A percentile compares a stretch with the other conserved stretches of the same genome.
These are phyloP conservation scores for Tachysurus fulvidraco DNA, from an alignment of 2,113 vertebrate species.

Conservation along the genomic window DNA sequence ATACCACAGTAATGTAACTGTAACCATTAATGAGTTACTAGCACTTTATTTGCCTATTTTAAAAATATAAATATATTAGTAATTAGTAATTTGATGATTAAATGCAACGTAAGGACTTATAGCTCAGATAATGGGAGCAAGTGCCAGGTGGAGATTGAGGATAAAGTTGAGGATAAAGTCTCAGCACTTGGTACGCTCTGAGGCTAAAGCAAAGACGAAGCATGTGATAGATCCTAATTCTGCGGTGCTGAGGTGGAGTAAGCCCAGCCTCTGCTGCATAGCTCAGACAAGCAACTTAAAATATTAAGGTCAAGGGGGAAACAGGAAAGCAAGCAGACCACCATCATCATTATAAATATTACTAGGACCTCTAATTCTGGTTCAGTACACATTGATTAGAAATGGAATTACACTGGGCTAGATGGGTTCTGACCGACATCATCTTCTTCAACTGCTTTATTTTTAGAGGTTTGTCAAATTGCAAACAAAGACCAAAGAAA, in stretches of 20 bases:
- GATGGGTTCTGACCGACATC: background rate
- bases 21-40: background rate
- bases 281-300: constrained; percentile 72
- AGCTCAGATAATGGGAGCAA: background rate
- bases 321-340: constrained; percentile 31
- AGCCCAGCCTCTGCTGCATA: constrained; percentile 51
- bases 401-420: background rate
- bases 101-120: background rate
- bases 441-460: background rate
- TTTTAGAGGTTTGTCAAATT: background rate
- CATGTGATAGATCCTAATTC: constrained; percentile 75
- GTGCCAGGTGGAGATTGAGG: constrained; percentile 65
- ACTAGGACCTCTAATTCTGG: background rate
- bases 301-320: constrained; percentile 67
- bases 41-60: background rate
- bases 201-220: constrained; percentile 73
- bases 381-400: background rate
- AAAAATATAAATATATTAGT: background rate
- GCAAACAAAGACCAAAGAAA: background rate
- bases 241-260: constrained; percentile 47
- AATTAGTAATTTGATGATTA: background rate
- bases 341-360: background rate
- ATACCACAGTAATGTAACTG: background rate
- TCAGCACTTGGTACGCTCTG: constrained; percentile 69
- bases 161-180: constrained; percentile 63